Base-by-base conservation (phyloP, 2,888 invertebrate genomes). In the Strigamia maritima region DNA sequence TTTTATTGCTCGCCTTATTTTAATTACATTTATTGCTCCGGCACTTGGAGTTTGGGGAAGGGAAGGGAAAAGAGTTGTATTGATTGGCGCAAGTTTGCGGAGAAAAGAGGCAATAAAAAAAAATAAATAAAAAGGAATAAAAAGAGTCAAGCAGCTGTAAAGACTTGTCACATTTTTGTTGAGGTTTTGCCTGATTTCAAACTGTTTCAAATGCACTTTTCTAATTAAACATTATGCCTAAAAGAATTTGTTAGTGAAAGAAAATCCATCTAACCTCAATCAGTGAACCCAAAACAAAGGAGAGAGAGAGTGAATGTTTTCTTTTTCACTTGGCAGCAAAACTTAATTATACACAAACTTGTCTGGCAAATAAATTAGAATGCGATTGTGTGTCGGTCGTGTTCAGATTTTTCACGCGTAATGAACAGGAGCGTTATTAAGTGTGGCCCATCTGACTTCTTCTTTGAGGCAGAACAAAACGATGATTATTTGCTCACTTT, bases 1-100 rank as follows among this genome's bases (percentile, higher is more conserved):
- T n/a, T 44, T 76, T 31, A 79, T 75, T 24, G 79, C 75, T 31
- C 31, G 76, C 31, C 19, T 75, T 44, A 79, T 38, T 79, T 78
- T 60, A 35, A n/a, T 70, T 70, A 31, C 28, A 31, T 78, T 70
- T 70, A 70, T 78, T 78, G 70, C 35, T 60, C 35, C 28, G 35
- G 40, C 24, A 40, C 26, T 49, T 79, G 70, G 76, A 79, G 3
- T 76, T 44, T 22, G 31, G 19, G 49, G 22, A 70, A 44, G 31
- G 31, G 24, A 76, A 26, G 7, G 22, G 19, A 40, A 78, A 26
- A 44, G 28, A 65, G 35, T 60, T 24, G 65, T 19, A 31, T 60
- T 78, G 28, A 54, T 54, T 54, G 54, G 65, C 31, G 60, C 31
- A 28, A 31, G 74, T 31, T 74, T 74, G 28, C n/a, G 49, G 19